phyloP scores from a whole-genome alignment of 2,888 invertebrate species.

The Lepidocyrtinus sp. region DNA sequence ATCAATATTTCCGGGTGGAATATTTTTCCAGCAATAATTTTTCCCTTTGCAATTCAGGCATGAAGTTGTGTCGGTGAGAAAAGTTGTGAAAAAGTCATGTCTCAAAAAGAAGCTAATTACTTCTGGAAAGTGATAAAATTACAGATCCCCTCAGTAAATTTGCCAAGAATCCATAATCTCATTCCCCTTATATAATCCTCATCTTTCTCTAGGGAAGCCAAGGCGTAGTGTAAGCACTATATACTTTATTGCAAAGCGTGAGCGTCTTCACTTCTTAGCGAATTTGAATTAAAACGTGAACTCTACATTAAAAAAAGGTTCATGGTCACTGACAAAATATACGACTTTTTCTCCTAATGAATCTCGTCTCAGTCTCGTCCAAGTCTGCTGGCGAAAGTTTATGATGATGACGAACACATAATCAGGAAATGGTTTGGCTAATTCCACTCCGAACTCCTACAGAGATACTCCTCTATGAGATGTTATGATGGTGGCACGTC shows the following conservation, averaged over 20 bases:
- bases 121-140: slow-evolving; percentile 29
- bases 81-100: too few species aligned
- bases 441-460: neutral
- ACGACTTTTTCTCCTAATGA: neutral
- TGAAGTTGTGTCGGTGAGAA: too few species aligned
- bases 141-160: slow-evolving; percentile 17
- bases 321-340: neutral
- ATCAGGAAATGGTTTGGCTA: neutral
- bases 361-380: neutral
- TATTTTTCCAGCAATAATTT: too few species aligned
- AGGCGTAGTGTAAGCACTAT: too few species aligned
- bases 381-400: neutral
- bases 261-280: neutral
- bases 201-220: neutral
- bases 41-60: too few species aligned
- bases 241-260: too few species aligned
- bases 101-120: too few species aligned
- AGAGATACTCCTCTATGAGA: too few species aligned
- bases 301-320: neutral
- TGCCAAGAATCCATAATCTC: neutral
- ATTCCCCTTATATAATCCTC: neutral
- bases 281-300: neutral
- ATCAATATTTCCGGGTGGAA: too few species aligned
- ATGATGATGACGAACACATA: neutral
- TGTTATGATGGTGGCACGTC: neutral